phyloP scores from a whole-genome alignment of 2,888 invertebrate genomes.

The Agapostemon virescens region DNA sequence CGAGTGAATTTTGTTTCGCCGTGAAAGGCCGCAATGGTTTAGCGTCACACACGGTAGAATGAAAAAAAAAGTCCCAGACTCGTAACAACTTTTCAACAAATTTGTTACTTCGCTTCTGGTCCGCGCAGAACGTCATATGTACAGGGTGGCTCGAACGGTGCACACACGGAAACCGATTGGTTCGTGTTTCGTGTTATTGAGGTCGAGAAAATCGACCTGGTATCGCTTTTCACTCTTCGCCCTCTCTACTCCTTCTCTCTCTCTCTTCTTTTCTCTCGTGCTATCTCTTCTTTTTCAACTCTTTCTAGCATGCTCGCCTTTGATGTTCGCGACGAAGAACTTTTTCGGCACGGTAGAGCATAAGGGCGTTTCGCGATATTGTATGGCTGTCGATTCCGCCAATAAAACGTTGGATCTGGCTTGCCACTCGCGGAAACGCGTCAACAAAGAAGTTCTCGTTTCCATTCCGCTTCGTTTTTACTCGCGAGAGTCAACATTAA shows the following conservation, averaged over 20 bases:
- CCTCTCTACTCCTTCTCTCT: neutral
- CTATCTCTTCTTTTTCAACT: constrained; percentile 25
- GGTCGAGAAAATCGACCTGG: constrained; percentile 57
- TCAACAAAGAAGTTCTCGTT: constrained; percentile 19
- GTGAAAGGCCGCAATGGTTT: constrained; percentile 2
- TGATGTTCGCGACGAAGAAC: constrained; percentile 49
- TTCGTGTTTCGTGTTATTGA: constrained; percentile 49
- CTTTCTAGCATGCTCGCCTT: constrained; percentile 35
- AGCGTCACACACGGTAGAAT: neutral
- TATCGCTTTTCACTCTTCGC: constrained; percentile 42
- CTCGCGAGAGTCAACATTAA: constrained; percentile 23
- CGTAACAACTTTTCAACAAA: constrained; percentile 19
- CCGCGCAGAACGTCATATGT: constrained; percentile 28
- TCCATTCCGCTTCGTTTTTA: constrained; percentile 7
- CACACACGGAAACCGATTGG: constrained; percentile 42
- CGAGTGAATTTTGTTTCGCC: neutral
- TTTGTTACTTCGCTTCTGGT: constrained; percentile 27
- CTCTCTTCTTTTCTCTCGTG: neutral
- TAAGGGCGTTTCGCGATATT: constrained; percentile 49
- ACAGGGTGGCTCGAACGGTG: constrained; percentile 12
- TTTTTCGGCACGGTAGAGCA: constrained; percentile 48
- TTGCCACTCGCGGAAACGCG: constrained; percentile 7
- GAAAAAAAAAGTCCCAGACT: neutral
- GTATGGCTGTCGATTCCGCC: constrained; percentile 41
- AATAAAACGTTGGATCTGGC: constrained; percentile 38